Percentiles rank a stretch among this genome's conserved stretches.
phyloP scores from a whole-genome alignment of 2,113 vertebrate genomes.

The Muntiacus reevesi region DNA sequence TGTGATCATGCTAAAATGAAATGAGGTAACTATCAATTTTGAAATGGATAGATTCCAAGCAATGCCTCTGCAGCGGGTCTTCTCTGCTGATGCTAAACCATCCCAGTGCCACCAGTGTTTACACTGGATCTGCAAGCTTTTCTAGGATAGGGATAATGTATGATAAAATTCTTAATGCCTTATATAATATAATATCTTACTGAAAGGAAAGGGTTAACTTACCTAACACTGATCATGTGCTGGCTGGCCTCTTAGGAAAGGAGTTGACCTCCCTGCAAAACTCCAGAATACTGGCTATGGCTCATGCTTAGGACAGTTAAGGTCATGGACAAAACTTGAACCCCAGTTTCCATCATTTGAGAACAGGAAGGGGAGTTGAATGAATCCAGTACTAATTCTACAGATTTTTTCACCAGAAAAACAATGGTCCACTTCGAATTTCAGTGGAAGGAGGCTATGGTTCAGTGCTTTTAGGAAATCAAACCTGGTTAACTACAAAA shows the following conservation, averaged over 20 bases:
- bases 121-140: neutral
- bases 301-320: neutral
- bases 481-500: neutral
- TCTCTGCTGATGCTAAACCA: neutral
- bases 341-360: neutral
- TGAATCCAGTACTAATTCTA: neutral
- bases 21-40: neutral
- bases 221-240: neutral
- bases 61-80: neutral
- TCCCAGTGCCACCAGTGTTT: neutral
- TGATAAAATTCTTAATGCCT: neutral
- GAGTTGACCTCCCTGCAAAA: neutral
- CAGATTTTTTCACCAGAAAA: neutral
- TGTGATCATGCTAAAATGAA: neutral
- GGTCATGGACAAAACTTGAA: neutral
- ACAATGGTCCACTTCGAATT: neutral
- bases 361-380: neutral
- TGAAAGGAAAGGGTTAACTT: neutral
- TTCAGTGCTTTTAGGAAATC: neutral
- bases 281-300: neutral
- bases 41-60: neutral
- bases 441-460: neutral
- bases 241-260: neutral
- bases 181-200: neutral
- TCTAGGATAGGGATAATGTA: neutral